These are phyloP conservation scores for Physella acuta DNA, from an alignment of 1,140 invertebrate genomes.

Conservation along the genomic window DNA sequence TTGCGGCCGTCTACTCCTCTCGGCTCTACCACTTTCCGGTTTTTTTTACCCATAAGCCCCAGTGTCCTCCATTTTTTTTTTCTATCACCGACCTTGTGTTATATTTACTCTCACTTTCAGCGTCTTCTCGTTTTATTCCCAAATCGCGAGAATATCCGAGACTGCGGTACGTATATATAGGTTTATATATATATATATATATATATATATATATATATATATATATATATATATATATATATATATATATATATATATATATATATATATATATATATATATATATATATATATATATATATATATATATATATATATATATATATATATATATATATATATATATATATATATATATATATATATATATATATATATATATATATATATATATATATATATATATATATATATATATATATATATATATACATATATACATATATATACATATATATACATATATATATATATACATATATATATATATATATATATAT, in stretches of 20 bases:
- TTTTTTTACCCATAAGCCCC: no score
- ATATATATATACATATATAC: background rate
- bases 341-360: background rate
- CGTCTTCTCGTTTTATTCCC: no score
- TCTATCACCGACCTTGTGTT: no score
- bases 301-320: background rate
- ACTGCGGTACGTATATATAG: background rate
- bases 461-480: background rate
- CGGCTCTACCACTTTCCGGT: no score
- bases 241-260: background rate
- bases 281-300: background rate
- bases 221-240: background rate
- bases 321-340: background rate
- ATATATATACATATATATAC: background rate
- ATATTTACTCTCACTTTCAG: no score
- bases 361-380: background rate
- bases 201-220: slow-evolving; percentile 1
- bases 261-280: background rate
- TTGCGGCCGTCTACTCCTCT: no score
- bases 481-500: background rate
- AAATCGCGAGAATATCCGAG: no score
- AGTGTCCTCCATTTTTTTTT: no score
- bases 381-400: background rate
- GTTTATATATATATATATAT: background rate
- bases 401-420: background rate